Evolutionary conservation across 2,888 invertebrate genomes (phyloP).

Genomic region (Rutpela maculata): DNA sequence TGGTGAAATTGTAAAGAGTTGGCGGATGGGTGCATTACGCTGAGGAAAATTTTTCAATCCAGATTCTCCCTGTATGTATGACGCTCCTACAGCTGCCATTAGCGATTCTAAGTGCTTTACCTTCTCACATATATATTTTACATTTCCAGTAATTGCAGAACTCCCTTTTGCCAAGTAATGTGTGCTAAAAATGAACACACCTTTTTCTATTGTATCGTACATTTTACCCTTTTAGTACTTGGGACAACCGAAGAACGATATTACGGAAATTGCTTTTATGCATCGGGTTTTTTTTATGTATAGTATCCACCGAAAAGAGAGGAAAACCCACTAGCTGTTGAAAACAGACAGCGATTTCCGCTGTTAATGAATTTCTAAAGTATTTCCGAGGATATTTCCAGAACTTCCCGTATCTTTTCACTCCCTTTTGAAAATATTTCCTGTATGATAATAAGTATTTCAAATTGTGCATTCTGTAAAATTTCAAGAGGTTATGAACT

Average conservation of each 20-base stretch:
- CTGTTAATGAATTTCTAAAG: not conserved
- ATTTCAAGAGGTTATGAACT: too few relatives aligned
- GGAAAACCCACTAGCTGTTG: too few relatives aligned
- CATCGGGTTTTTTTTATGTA: not conserved
- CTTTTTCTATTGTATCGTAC: slow-evolving; percentile 27
- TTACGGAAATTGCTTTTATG: slow-evolving; percentile 8
- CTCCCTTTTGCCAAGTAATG: slow-evolving; percentile 34
- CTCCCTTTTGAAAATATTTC: not conserved
- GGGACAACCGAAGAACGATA: slow-evolving; percentile 3
- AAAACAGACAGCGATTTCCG: too few relatives aligned
- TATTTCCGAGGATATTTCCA: not conserved
- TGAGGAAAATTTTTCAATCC: slow-evolving; percentile 2
- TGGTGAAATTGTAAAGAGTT: slow-evolving; percentile 19
- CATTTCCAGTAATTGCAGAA: slow-evolving; percentile 36
- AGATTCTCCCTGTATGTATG: slow-evolving; percentile 28
- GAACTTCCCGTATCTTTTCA: not conserved
- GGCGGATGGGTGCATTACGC: slow-evolving; percentile 11
- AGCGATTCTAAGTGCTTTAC: slow-evolving; percentile 28
- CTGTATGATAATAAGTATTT: too few relatives aligned
- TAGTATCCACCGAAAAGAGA: too few relatives aligned
- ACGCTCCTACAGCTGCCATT: slow-evolving; percentile 24
- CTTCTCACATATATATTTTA: slow-evolving; percentile 30
- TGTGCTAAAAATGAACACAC: slow-evolving; percentile 31
- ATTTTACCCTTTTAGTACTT: slow-evolving; percentile 27
- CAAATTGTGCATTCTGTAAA: too few relatives aligned